Conservation (phyloP, 2,888 invertebrate genomes). For the Panorpa germanica region DNA sequence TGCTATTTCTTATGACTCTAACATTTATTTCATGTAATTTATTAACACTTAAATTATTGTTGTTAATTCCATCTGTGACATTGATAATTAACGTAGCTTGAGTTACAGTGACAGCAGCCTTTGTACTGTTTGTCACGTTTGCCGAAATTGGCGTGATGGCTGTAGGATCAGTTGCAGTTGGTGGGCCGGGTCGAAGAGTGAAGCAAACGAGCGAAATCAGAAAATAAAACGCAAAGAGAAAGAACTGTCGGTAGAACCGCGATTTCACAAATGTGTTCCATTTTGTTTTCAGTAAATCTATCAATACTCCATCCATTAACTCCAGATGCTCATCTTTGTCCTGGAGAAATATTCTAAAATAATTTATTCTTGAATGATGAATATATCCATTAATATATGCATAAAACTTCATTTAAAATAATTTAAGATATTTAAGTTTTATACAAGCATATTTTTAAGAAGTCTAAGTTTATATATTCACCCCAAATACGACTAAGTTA, state of each 20-base stretch:
- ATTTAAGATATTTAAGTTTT: slow-evolving; percentile 3
- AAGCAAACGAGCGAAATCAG: slow-evolving; percentile 75
- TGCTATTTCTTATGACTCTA: slow-evolving; percentile 1
- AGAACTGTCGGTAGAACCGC: slow-evolving; percentile 85
- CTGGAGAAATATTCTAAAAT: slow-evolving; percentile 29
- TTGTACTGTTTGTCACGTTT: too few species aligned
- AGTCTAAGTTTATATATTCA: slow-evolving; percentile 25
- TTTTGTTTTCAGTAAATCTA: slow-evolving; percentile 86
- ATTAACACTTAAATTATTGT: slow-evolving; percentile 3
- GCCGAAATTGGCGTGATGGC: slow-evolving; percentile 11
- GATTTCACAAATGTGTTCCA: slow-evolving; percentile 95
- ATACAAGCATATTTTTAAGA: slow-evolving; percentile 6
- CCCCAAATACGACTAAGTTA: slow-evolving; percentile 92
- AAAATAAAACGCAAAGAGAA: slow-evolving; percentile 81
- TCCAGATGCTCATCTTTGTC: slow-evolving; percentile 90
- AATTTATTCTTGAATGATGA: not conserved
- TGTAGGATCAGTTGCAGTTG: slow-evolving; percentile 19
- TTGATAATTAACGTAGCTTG: slow-evolving; percentile 23
- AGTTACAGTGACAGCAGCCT: slow-evolving; percentile 18
- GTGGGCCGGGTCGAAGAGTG: slow-evolving; percentile 71
- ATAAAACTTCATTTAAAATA: not conserved
- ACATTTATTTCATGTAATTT: slow-evolving; percentile 9
- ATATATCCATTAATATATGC: not conserved
- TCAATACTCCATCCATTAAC: slow-evolving; percentile 82
- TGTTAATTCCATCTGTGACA: slow-evolving; percentile 16